A percentile compares a stretch with the other conserved stretches of the same genome.
Conservation (phyloP, 2,113 vertebrate genomes). For the Grammatotria lemairii region DNA sequence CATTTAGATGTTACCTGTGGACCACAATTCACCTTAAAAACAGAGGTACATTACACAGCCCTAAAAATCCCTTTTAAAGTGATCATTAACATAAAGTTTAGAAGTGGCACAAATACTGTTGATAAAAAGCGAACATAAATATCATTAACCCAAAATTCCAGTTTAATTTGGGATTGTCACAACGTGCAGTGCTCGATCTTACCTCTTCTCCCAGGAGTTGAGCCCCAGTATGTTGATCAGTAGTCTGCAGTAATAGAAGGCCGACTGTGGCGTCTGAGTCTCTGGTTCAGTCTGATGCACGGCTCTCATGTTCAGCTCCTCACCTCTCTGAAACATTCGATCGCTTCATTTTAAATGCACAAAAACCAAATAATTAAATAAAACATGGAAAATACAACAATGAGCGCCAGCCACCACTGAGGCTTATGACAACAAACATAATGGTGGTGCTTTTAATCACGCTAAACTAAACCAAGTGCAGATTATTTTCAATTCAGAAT, state of each 20-base stretch:
- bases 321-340: slow-evolving; percentile 70
- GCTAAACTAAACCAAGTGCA: not conserved
- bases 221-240: slow-evolving; percentile 97
- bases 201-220: slow-evolving; percentile 99
- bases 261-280: slow-evolving; percentile 86
- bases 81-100: not conserved
- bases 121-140: not conserved
- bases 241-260: slow-evolving; percentile 97
- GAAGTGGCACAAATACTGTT: not conserved
- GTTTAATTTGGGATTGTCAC: not conserved
- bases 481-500: not conserved
- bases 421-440: not conserved
- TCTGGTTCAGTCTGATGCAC: slow-evolving; percentile 83
- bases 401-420: not conserved
- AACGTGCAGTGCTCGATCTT: slow-evolving; percentile 11
- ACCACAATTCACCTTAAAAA: not conserved
- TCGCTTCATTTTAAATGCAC: not conserved
- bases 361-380: not conserved
- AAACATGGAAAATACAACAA: not conserved
- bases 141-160: not conserved
- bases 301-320: slow-evolving; percentile 89
- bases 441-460: not conserved
- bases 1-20: not conserved
- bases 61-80: not conserved
- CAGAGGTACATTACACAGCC: not conserved